Evolutionary conservation across 2,113 vertebrate species (phyloP).

Genomic region (Sisor rabdophorus): DNA sequence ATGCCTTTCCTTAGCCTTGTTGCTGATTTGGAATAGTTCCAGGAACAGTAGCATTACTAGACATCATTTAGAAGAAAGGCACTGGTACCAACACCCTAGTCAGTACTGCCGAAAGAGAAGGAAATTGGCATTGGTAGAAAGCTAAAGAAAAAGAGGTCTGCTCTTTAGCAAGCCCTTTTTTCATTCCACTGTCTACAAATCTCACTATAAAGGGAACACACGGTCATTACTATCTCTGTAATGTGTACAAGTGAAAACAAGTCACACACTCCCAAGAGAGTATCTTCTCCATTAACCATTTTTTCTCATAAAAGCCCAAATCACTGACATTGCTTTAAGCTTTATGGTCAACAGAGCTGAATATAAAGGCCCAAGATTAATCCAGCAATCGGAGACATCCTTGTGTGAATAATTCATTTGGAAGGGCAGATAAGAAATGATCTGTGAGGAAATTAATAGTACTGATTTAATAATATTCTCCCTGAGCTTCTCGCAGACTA

Average conservation of each 20-base stretch:
- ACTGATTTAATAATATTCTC: slow-evolving; percentile 76
- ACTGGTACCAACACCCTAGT: slow-evolving; percentile 20
- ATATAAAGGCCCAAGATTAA: slow-evolving; percentile 63
- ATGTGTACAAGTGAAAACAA: slow-evolving; percentile 44
- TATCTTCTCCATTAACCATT: slow-evolving; percentile 51
- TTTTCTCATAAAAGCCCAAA: slow-evolving; percentile 36
- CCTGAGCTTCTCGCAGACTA: slow-evolving; percentile 66
- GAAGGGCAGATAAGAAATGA: slow-evolving; percentile 73
- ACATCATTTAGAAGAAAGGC: slow-evolving; percentile 20
- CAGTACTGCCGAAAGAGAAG: slow-evolving; percentile 18
- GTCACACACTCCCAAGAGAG: slow-evolving; percentile 41
- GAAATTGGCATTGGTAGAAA: slow-evolving; percentile 5
- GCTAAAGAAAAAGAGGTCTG: background rate
- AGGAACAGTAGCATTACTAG: background rate
- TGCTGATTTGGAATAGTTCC: background rate
- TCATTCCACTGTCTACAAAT: slow-evolving; percentile 26
- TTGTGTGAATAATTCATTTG: slow-evolving; percentile 66
- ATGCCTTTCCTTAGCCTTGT: slow-evolving; percentile 42
- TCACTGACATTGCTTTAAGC: slow-evolving; percentile 47
- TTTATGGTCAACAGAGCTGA: slow-evolving; percentile 56
- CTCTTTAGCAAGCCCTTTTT: slow-evolving; percentile 30
- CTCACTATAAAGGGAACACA: slow-evolving; percentile 39
- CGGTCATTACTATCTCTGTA: slow-evolving; percentile 38
- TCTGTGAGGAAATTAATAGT: slow-evolving; percentile 75
- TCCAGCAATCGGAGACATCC: slow-evolving; percentile 70